Evolutionary conservation across 2,797 vertebrate genomes (phyloP).

Genomic region (Pampus argenteus): DNA sequence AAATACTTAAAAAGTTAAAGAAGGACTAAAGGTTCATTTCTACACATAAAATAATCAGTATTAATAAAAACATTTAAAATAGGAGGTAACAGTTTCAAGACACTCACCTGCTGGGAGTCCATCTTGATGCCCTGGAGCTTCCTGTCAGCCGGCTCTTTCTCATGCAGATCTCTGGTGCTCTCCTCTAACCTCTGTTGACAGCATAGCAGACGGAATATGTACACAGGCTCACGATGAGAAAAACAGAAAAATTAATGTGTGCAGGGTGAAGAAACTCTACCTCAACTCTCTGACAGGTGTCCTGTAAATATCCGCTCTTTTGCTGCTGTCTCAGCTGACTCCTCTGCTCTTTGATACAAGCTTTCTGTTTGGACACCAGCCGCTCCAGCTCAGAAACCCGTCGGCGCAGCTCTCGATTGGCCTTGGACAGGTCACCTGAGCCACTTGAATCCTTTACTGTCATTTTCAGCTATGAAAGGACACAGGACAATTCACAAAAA

Average conservation of each 20-base stretch:
- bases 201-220: neutral
- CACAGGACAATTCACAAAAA: neutral
- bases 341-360: constrained; percentile 74
- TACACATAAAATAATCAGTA: neutral
- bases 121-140: neutral
- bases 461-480: constrained; percentile 76
- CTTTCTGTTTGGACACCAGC: constrained; percentile 64
- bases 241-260: too few species aligned
- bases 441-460: constrained; percentile 70
- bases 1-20: constrained; percentile 9
- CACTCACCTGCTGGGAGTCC: neutral
- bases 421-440: constrained; percentile 71
- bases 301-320: constrained; percentile 18
- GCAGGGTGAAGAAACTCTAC: neutral
- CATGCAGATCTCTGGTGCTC: neutral
- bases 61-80: neutral
- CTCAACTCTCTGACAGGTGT: neutral
- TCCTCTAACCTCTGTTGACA: constrained; percentile 3
- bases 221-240: neutral
- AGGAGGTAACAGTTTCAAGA: neutral
- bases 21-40: constrained; percentile 10
- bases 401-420: constrained; percentile 76
- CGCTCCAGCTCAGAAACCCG: constrained; percentile 57
- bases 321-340: constrained; percentile 63
- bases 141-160: neutral